Evolutionary conservation across 92 coral and sea anemone species (phyloP), one percentile per base, ranked within the genome.

Genomic region (Ricordea florida): DNA sequence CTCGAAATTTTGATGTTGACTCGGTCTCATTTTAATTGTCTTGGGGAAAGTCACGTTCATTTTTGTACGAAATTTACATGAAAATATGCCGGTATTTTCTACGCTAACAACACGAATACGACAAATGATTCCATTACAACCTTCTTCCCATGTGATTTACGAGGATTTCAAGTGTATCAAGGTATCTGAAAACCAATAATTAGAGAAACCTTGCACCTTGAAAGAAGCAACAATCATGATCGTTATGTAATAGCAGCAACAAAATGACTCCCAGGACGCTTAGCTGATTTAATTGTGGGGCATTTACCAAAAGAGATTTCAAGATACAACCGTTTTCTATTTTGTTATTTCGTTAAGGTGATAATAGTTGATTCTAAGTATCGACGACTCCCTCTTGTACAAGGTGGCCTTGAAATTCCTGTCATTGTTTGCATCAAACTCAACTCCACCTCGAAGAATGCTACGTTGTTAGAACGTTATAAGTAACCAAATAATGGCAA

Each of bases 341-440:
- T 73, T 41, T 42, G 72, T 13, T 47, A 47, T 14, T 34, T 57
- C 64, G 67, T 62, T 6, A 14, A 51, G 34, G 83, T 76, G 32
- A 76, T 25, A 40, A 75, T 62, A 40, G 38, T 63, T n/a, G 83
- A 77, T 55, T 32, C 37, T n/a, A 37, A 63, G 31, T 56, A 77
- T 66, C 73, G 76, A 49, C 73, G 66, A 77, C 36, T 34, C n/a
- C 79, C 74, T 14, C 66, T 80, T 50, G 80, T 69, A 37, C 80
- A 57, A 57, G 57, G 72, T 65, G 72, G 57, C 72, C 72, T 65
- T 65, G 56, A 75, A 75, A 74, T 83, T 50, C 88, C 88, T 57
- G 83, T 83, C 62, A 74, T 83, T 74, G 88, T 83, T 74, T 47
- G 69, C 88, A 74, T 82, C 77, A 82, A 82, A 62, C 68, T 73